Evolutionary conservation across 1,140 invertebrate species (phyloP), one percentile per base, ranked within the genome.

Genomic region (Lucilia cuprina): DNA sequence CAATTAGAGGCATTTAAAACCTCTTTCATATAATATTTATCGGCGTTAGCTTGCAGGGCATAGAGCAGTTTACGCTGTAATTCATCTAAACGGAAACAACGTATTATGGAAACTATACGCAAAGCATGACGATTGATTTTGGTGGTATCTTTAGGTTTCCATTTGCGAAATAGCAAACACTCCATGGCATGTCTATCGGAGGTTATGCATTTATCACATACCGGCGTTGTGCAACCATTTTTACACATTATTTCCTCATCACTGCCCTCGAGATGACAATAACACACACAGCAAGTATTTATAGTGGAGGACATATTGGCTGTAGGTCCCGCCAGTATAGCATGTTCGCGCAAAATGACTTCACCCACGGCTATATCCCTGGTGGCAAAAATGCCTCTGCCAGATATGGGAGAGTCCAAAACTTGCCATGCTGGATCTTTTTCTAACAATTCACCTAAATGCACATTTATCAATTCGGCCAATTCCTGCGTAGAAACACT

Each of bases 331-430:
- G 93, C 87, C 17, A 96, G 91, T 3, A 96, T 86, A 0, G 95
- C 94, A 70, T 89, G 91, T 88, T 96, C 95, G 1, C 93, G 91
- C 86, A 95, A 95, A 14, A 96, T 93, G 41, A 95, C 87, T 89
- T 96, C 95, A 34, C 95, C 94, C 7, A 91, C 85, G 19, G 89
- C 86, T 14, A 96, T 94, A 85, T 95, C 93, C 55, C 93, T 91
- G 0, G 88, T 93, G 0, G 95, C 94, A 83, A 96, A 93, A 12
- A 96, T 84, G 14, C 95, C 95, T 7, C 94, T 93, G 2, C 95
- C 95, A 34, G 93, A 92, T 12, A 95, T 85, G 1, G 91, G 86
- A 0, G 94, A 95, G 83, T 92, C 89, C 14, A 86, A 86, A 50
- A 95, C 90, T 17, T 85, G 89, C 92, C 92, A 93, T 82, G 84